Evolutionary conservation across 2,113 vertebrate species (phyloP).

Genomic region (Rhinolophus sinicus): DNA sequence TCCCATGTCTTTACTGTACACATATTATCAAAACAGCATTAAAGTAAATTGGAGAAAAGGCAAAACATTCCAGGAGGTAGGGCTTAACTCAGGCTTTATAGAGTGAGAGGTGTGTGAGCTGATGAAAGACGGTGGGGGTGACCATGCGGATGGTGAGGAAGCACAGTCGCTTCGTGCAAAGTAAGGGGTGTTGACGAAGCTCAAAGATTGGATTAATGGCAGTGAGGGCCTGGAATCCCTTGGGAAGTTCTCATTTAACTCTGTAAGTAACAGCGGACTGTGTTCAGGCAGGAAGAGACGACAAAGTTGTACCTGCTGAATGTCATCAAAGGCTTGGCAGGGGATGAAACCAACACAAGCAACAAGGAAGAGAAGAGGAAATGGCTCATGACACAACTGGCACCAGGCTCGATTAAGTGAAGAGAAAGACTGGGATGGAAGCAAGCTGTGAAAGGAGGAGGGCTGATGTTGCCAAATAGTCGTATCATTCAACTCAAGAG

Average conservation of each 20-base stretch:
- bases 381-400: conserved; percentile 12
- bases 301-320: conserved; percentile 53
- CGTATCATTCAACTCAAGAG: neutral
- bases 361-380: conserved; percentile 50
- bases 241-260: neutral
- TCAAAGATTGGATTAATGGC: neutral
- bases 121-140: neutral
- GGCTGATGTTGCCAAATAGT: neutral
- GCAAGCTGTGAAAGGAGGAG: neutral
- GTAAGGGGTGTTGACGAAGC: neutral
- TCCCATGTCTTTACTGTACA: neutral
- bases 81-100: neutral
- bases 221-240: neutral
- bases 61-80: neutral
- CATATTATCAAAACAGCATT: neutral
- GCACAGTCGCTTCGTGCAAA: neutral
- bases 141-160: neutral
- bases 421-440: conserved; percentile 17
- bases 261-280: neutral
- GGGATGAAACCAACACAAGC: neutral
- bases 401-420: neutral
- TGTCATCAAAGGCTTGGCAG: conserved; percentile 52
- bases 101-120: neutral
- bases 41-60: neutral
- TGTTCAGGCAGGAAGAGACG: conserved; percentile 27